Evolutionary conservation across 2,113 vertebrate species (phyloP), one percentile per base, ranked within the genome.

Genomic region (Dipodomys spectabilis): DNA sequence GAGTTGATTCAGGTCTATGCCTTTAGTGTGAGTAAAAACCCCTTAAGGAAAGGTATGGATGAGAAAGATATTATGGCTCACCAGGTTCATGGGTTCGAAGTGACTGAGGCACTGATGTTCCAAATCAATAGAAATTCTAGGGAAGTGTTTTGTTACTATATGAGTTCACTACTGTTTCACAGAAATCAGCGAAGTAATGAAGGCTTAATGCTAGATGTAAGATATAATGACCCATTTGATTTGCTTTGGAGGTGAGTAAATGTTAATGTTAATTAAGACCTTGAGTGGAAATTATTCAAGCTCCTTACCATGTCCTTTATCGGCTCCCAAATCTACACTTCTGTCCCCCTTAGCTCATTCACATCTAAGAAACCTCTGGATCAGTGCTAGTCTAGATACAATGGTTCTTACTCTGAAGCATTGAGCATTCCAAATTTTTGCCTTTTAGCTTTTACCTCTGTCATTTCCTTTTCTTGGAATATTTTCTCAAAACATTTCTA

Each of bases 121-220:
- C 53, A 57, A 57, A 57, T 57, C 19, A 75, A 74, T 23, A 91
- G 27, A n/a, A 39, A 85, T 35, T 88, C 69, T 78, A 23, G 77
- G 27, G 93, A 86, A 93, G 9, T 28, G 2, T 30, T 62, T 28
- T 62, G 30, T 68, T 72, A 28, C 23, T 62, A 7, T 53, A 65
- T 64, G 89, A 82, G 84, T 90, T 65, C 23, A 8, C 65, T 68
- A 49, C 5, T 2, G n/a, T 45, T 45, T 68, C 62, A 53, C 83
- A 44, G 65, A 78, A 95, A 92, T 27, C 7, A 85, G 18, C 77
- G 92, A 74, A 88, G 69, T 39, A 88, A 79, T n/a, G 20, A 57
- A 85, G 6, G 27, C 9, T 19, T 57, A 10, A 35, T 68, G 32
- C 30, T 93, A 74, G 74, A 57, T 9, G 0, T 25, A 30, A 49